Evolutionary conservation across 2,113 vertebrate species (phyloP).

Genomic region (Ornithorhynchus anatinus): DNA sequence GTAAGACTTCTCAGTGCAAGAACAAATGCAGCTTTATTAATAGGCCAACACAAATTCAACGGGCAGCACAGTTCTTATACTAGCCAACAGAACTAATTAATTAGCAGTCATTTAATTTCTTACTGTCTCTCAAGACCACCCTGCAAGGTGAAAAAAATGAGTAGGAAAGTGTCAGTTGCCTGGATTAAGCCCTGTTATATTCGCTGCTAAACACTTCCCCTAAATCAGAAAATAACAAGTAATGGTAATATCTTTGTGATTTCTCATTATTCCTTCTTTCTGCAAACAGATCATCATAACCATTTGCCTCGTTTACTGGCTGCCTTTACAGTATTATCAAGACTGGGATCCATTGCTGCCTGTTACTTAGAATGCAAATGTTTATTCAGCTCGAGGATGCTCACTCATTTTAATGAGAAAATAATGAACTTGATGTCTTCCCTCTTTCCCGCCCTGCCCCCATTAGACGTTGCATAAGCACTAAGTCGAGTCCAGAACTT

Average conservation of each 20-base stretch:
- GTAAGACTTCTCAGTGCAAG: neutral
- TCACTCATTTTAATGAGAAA: neutral
- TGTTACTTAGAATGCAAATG: neutral
- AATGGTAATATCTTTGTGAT: rapidly evolving
- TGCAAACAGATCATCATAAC: neutral
- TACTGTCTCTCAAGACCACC: neutral
- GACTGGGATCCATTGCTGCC: neutral
- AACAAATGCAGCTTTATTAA: neutral
- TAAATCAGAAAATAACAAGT: neutral
- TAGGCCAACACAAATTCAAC: neutral
- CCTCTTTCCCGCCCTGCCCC: too few species aligned
- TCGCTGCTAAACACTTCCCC: neutral
- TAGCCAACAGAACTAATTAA: constrained; percentile 21
- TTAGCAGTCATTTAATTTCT: neutral
- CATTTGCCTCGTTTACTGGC: neutral
- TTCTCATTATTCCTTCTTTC: neutral
- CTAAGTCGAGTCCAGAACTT: neutral
- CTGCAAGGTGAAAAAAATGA: rapidly evolving
- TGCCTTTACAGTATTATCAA: neutral
- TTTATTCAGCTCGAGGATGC: neutral
- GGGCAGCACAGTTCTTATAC: neutral
- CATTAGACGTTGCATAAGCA: neutral
- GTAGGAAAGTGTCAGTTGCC: neutral
- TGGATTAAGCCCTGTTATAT: neutral
- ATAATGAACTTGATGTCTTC: neutral